Base-by-base conservation (phyloP, 53 echinoderm and acorn worm species). In the Zoroaster sp. region DNA sequence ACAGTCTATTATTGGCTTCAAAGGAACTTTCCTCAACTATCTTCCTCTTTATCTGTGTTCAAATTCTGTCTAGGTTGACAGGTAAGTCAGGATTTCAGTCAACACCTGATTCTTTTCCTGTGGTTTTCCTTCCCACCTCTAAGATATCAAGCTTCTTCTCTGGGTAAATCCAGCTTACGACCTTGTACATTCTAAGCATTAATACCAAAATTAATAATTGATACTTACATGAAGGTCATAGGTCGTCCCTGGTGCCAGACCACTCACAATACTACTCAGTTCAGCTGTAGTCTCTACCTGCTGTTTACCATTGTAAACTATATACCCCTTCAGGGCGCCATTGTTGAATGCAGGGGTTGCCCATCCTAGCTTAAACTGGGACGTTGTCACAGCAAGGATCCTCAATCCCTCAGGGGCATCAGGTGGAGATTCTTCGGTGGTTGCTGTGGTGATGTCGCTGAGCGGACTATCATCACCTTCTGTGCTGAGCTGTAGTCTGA, bases 251-350 rank as follows among this genome's bases (percentile, higher is more conserved):
- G 98, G 94, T 2, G 94, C 52, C 45, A 99, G 88, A 30, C 95
- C 95, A 49, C 93, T 96, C 25, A 99, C 47, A 65, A 93, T 99
- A 14, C 87, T 80, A 66, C 87, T 96, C 51, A 99, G 86, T 87
- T 96, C 95, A 28, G 88, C 67, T 5, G 99, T 99, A 0, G 76
- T 91, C 23, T 99, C 99, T 3, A 96, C 89, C 78, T 92, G 88
- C 9, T 97, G 95, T 71, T 95, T 97, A n/a, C 95, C 94, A 51
- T 96, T 96, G 69, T 96, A 99, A 8, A 96, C 92, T 47, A 93
- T 67, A 66, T 95, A 99, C 1, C 95, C 93, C 87, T 94, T 99
- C 34, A 96, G 81, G 35, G 81, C 93, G 9, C 93, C 95, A 67
- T 94, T 99, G 87, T 88, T 91, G 76, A 87, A 94, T 32, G 89